Evolutionary conservation across 2,113 vertebrate genomes (phyloP).

Genomic region (Toxotes jaculatrix): DNA sequence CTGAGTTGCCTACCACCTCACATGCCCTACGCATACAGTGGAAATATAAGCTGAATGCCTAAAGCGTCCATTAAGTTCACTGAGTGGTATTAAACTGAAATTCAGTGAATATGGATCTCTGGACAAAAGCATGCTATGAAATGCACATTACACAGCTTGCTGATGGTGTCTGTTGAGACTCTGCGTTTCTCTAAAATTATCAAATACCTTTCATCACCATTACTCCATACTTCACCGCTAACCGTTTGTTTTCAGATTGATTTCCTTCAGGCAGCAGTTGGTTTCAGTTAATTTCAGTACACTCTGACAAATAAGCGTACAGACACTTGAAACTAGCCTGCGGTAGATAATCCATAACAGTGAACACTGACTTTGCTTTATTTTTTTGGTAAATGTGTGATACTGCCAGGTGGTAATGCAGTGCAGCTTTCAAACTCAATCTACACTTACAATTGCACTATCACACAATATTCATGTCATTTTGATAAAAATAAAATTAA

Average conservation of each 20-base stretch:
- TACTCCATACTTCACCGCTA: not conserved
- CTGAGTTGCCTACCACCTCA: not conserved
- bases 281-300: not conserved
- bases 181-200: not conserved
- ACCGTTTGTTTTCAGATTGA: not conserved
- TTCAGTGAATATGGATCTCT: constrained; percentile 1
- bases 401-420: not conserved
- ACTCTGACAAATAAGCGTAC: not conserved
- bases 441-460: not conserved
- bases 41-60: constrained; percentile 6
- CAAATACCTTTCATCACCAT: not conserved
- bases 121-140: not conserved
- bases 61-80: not conserved
- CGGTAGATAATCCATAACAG: not conserved
- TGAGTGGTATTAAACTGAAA: constrained; percentile 2
- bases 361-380: no score
- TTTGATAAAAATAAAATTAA: not conserved
- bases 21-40: not conserved
- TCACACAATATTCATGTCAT: not conserved
- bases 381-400: not conserved
- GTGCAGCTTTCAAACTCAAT: not conserved
- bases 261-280: not conserved
- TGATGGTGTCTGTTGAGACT: not conserved
- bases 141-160: not conserved
- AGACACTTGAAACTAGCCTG: not conserved